These are phyloP conservation scores for Platichthys flesus DNA, from an alignment of 2,113 vertebrate genomes.

Conservation along the genomic window DNA sequence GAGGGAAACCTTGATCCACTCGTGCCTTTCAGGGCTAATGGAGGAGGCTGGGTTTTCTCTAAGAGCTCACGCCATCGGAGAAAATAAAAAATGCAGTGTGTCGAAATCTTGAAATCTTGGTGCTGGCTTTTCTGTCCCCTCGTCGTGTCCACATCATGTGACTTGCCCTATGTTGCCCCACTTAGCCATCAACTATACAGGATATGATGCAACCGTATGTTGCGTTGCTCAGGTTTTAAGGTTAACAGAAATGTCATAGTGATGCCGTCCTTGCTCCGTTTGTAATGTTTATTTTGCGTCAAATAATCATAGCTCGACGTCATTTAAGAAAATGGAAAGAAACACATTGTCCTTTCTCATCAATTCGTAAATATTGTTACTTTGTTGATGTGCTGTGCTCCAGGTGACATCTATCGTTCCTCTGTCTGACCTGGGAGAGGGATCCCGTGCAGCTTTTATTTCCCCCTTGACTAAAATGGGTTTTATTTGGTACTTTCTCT, in stretches of 20 bases:
- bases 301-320: neutral
- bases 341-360: no score
- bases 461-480: no score
- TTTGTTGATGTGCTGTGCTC: no score
- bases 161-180: neutral
- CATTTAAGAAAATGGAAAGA: neutral
- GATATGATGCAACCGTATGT: conserved; percentile 7
- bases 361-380: no score
- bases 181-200: neutral
- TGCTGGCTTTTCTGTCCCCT: neutral
- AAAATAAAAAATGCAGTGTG: neutral
- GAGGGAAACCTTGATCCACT: neutral
- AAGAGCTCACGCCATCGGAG: neutral
- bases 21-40: neutral
- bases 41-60: neutral
- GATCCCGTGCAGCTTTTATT: no score
- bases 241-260: neutral
- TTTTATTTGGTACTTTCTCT: no score
- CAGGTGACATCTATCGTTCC: no score
- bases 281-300: neutral
- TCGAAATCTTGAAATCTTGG: neutral
- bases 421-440: no score
- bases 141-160: neutral
- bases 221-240: neutral
- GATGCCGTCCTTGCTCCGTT: no score